These are phyloP conservation scores for Agelastica alni DNA, from an alignment of 2,888 invertebrate species.

Conservation along the genomic window DNA sequence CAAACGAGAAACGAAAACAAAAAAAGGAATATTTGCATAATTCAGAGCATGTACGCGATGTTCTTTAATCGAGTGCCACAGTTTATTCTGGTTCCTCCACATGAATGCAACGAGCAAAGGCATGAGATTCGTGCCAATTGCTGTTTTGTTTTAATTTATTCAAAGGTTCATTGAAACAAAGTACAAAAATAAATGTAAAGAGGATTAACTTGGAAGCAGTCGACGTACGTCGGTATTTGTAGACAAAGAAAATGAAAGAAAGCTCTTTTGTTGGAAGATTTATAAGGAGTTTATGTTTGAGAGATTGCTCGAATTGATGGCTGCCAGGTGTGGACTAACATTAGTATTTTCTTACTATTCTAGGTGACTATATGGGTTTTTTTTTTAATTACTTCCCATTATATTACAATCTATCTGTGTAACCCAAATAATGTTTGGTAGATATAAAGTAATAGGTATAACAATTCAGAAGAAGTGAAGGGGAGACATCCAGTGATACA, in stretches of 20 bases:
- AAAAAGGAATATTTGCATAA: conserved; percentile 43
- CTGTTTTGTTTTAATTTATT: conserved; percentile 51
- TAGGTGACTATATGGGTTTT: too few relatives aligned
- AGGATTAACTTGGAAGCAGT: conserved; percentile 21
- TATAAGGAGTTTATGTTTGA: conserved; percentile 12
- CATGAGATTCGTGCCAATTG: conserved; percentile 51
- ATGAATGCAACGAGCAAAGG: conserved; percentile 41
- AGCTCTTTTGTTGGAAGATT: conserved; percentile 17
- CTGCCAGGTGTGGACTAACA: conserved; percentile 16
- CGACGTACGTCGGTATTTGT: conserved; percentile 25
- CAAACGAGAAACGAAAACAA: conserved; percentile 14
- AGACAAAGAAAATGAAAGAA: conserved; percentile 19
- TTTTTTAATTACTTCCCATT: too few relatives aligned
- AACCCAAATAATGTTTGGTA: too few relatives aligned
- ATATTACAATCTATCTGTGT: too few relatives aligned
- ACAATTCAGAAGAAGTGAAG: too few relatives aligned
- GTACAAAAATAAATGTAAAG: conserved; percentile 38
- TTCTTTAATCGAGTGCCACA: conserved; percentile 42
- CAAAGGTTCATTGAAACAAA: conserved; percentile 52
- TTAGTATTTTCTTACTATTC: neutral
- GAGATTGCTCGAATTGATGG: conserved; percentile 17
- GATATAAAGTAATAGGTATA: too few relatives aligned
- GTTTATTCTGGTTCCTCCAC: conserved; percentile 41
- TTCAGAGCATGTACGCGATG: conserved; percentile 46
- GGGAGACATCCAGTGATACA: too few relatives aligned